A percentile compares a stretch with the other conserved stretches of the same genome.
Evolutionary conservation across 2,113 vertebrate genomes (phyloP).

Genomic region (Cavia porcellus): DNA sequence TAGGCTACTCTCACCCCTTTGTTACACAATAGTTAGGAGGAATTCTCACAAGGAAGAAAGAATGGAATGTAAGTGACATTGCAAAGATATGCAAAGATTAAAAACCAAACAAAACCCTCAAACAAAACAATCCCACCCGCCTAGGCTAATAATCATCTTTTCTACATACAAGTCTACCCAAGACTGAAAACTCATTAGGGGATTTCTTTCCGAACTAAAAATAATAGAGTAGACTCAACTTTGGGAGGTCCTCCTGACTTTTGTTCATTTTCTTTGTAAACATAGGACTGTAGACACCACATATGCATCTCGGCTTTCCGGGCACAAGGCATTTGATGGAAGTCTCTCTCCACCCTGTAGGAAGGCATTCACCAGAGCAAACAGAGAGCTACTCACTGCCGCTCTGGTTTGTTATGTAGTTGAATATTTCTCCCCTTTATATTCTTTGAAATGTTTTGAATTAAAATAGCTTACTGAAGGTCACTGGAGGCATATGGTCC

Average conservation of each 20-base stretch:
- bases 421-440: constrained; percentile 83
- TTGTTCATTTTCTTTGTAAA: constrained; percentile 67
- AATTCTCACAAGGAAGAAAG: constrained; percentile 59
- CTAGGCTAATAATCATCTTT: constrained; percentile 13
- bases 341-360: constrained; percentile 52
- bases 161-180: not conserved
- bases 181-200: constrained; percentile 59
- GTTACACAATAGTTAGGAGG: constrained; percentile 58
- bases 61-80: not conserved
- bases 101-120: constrained; percentile 37
- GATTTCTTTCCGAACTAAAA: constrained; percentile 71
- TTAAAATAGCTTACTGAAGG: constrained; percentile 94
- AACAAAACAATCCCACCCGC: not conserved
- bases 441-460: constrained; percentile 91
- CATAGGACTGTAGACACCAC: constrained; percentile 52
- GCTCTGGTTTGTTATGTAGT: constrained; percentile 84
- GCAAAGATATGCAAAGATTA: constrained; percentile 54
- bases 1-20: not conserved
- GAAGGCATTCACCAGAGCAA: constrained; percentile 41
- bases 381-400: constrained; percentile 74
- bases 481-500: constrained; percentile 92
- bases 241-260: constrained; percentile 72
- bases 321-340: constrained; percentile 50
- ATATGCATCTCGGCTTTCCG: constrained; percentile 72
- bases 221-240: constrained; percentile 73